A percentile compares a stretch with the other conserved stretches of the same genome.
These are phyloP conservation scores for Dicycla oo DNA, from an alignment of 2,888 invertebrate species.

Conservation along the genomic window DNA sequence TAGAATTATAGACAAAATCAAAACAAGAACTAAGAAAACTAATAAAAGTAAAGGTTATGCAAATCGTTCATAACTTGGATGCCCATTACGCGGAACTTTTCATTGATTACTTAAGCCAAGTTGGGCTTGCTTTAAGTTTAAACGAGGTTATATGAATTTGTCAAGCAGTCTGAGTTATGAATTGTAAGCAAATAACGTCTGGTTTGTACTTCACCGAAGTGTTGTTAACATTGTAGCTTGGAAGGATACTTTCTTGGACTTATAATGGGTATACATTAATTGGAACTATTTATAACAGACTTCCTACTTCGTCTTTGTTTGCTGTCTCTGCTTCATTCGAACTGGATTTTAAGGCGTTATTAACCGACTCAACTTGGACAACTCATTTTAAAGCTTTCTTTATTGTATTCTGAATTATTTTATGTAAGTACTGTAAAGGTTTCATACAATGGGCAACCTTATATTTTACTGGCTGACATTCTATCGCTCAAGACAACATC, in stretches of 20 bases:
- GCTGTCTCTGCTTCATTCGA: neutral
- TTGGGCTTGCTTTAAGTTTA: conserved; percentile 70
- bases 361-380: neutral
- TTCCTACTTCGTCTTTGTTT: conserved; percentile 16
- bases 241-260: conserved; percentile 37
- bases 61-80: conserved; percentile 66
- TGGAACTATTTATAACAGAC: conserved; percentile 28
- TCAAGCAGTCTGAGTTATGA: conserved; percentile 70
- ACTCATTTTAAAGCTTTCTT: neutral
- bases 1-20: conserved; percentile 38
- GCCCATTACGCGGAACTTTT: conserved; percentile 72
- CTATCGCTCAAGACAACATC: no score
- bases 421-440: neutral
- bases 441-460: no score
- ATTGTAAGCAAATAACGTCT: conserved; percentile 70
- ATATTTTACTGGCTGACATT: no score
- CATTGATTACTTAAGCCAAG: conserved; percentile 73
- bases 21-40: conserved; percentile 59
- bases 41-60: conserved; percentile 65
- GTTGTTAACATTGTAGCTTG: conserved; percentile 38
- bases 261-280: conserved; percentile 39
- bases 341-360: neutral
- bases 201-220: conserved; percentile 29
- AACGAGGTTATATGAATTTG: conserved; percentile 76
- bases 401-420: neutral